phyloP scores from a whole-genome alignment of 30 jellyfish, hydroid and myxozoan genomes.

The Cassiopea andromeda region DNA sequence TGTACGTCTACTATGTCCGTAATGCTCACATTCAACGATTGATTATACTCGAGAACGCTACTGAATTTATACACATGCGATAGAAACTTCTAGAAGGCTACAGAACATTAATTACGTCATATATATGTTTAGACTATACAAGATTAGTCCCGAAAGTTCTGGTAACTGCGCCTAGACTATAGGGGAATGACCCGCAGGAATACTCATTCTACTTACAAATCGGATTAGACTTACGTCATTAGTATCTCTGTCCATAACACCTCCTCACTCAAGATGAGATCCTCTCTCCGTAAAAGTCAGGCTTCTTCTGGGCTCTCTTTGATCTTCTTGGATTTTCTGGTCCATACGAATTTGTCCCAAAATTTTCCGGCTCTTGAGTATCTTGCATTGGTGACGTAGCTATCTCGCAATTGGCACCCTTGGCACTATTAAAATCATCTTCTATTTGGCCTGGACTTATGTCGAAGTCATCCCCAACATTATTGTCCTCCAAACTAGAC shows the following conservation, averaged over 20 bases:
- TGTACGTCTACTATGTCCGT: not conserved
- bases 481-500: not conserved
- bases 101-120: not conserved
- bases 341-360: not conserved
- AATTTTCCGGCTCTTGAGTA: not conserved
- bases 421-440: not conserved
- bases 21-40: not conserved
- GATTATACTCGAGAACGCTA: not conserved
- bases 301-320: not conserved
- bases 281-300: not conserved
- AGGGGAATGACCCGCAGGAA: not conserved
- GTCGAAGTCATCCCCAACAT: not conserved
- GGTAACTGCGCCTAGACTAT: not conserved
- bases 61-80: not conserved
- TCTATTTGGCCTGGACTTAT: not conserved
- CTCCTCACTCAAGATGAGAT: not conserved
- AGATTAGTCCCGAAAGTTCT: not conserved
- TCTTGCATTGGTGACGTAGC: not conserved
- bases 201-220: not conserved
- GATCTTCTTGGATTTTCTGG: not conserved
- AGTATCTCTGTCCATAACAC: not conserved
- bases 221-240: not conserved
- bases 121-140: too few species aligned
- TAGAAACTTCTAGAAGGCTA: not conserved
- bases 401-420: not conserved